phyloP scores from a whole-genome alignment of 2,113 vertebrate genomes.

The Gopherus flavomarginatus region DNA sequence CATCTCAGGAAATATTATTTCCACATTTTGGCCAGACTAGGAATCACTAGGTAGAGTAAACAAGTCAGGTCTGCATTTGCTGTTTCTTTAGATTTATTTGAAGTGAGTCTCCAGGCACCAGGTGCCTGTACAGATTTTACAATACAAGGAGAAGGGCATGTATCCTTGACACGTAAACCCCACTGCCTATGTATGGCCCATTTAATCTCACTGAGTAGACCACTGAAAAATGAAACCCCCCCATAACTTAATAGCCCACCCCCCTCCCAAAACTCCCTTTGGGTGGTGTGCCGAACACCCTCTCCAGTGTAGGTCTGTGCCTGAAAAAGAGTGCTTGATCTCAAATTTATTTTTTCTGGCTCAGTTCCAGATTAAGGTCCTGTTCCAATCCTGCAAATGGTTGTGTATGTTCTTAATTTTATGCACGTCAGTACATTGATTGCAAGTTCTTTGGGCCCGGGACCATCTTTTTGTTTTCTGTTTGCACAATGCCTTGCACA shows the following conservation, averaged over 20 bases:
- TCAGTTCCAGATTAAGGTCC: neutral
- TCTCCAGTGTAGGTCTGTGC: accelerated
- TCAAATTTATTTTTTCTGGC: neutral
- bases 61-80: constrained; percentile 66
- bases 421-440: too few relatives aligned
- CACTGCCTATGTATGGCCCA: constrained; percentile 57
- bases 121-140: constrained; percentile 25
- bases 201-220: constrained; percentile 64
- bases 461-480: neutral
- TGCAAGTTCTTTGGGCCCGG: too few relatives aligned
- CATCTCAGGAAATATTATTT: constrained; percentile 72
- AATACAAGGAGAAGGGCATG: neutral
- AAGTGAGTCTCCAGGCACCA: constrained; percentile 46
- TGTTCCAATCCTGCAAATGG: neutral
- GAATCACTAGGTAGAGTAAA: constrained; percentile 58
- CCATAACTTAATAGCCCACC: constrained; percentile 49
- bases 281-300: neutral
- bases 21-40: constrained; percentile 63
- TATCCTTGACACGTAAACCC: constrained; percentile 21
- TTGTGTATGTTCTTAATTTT: neutral
- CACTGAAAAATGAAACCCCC: constrained; percentile 55
- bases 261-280: neutral
- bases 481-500: neutral
- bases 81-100: constrained; percentile 54
- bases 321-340: neutral